Conservation (phyloP, 1,140 invertebrate species). For the Euura lappo region DNA sequence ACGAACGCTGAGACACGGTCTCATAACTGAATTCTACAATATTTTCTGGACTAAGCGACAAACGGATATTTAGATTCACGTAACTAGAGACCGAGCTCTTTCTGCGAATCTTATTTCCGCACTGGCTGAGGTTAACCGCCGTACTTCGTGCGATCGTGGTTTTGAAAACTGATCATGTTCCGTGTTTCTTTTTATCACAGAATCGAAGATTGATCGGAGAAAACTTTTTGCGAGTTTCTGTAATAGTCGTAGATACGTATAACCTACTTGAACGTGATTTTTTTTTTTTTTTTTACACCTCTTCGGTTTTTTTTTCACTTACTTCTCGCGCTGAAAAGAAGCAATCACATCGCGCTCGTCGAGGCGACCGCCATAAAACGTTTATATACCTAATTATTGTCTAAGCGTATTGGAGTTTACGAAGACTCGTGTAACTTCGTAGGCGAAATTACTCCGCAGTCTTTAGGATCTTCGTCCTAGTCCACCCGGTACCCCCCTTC, state of each 20-base stretch:
- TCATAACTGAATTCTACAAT: no score
- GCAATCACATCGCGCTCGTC: no score
- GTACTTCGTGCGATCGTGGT: not conserved
- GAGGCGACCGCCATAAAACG: no score
- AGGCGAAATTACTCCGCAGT: conserved; percentile 5
- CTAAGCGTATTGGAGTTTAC: not conserved
- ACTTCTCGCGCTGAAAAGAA: no score
- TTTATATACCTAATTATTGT: not conserved
- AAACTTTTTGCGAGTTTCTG: not conserved
- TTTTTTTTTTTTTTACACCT: no score
- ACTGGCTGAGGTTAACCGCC: not conserved
- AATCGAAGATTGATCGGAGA: no score
- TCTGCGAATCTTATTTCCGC: not conserved
- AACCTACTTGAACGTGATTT: no score
- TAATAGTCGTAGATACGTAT: no score
- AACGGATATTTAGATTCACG: not conserved
- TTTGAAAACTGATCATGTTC: not conserved
- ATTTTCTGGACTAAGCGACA: no score
- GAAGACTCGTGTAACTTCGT: not conserved
- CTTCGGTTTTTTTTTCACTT: no score
- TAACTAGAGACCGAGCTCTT: not conserved
- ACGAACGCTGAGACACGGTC: no score
- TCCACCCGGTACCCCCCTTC: not conserved
- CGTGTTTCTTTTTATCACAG: not conserved
- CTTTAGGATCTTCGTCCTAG: not conserved